Percentiles rank a stretch among this genome's conserved stretches.
Conservation (phyloP, 2,888 invertebrate species). For the Eurytoma adleriae region DNA sequence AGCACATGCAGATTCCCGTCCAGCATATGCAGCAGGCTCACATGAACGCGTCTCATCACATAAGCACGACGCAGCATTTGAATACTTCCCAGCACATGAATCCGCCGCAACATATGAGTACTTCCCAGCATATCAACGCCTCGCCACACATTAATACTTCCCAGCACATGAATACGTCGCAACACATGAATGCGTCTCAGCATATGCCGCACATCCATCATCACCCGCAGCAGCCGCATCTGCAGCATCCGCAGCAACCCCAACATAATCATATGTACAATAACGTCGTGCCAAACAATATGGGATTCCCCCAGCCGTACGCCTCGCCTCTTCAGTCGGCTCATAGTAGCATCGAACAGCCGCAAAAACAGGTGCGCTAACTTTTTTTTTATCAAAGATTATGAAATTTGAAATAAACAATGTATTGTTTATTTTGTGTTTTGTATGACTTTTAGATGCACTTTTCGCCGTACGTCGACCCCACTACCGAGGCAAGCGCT, state of each 20-base stretch:
- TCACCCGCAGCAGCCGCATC: slow-evolving; percentile 75
- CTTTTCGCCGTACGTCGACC: slow-evolving; percentile 47
- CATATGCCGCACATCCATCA: slow-evolving; percentile 73
- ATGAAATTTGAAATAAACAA: background rate
- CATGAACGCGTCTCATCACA: slow-evolving; percentile 49
- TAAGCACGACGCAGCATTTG: slow-evolving; percentile 48
- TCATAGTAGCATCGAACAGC: slow-evolving; percentile 61
- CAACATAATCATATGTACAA: slow-evolving; percentile 58
- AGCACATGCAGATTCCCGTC: slow-evolving; percentile 27
- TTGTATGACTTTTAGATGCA: slow-evolving; percentile 31
- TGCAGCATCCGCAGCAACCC: slow-evolving; percentile 59
- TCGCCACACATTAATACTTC: slow-evolving; percentile 27
- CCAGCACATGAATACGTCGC: slow-evolving; percentile 44
- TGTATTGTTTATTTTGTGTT: background rate
- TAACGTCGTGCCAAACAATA: slow-evolving; percentile 60
- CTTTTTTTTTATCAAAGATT: background rate
- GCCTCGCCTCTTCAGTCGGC: slow-evolving; percentile 46
- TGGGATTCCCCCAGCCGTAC: slow-evolving; percentile 66
- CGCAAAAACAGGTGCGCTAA: slow-evolving; percentile 63
- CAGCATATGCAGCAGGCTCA: slow-evolving; percentile 76
- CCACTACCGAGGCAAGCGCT: background rate
- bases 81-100: slow-evolving; percentile 52
- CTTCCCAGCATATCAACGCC: slow-evolving; percentile 19
- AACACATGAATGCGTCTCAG: slow-evolving; percentile 72
- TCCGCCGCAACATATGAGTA: slow-evolving; percentile 24